Conservation (phyloP, 1,140 invertebrate species). For the Platyura marginata region DNA sequence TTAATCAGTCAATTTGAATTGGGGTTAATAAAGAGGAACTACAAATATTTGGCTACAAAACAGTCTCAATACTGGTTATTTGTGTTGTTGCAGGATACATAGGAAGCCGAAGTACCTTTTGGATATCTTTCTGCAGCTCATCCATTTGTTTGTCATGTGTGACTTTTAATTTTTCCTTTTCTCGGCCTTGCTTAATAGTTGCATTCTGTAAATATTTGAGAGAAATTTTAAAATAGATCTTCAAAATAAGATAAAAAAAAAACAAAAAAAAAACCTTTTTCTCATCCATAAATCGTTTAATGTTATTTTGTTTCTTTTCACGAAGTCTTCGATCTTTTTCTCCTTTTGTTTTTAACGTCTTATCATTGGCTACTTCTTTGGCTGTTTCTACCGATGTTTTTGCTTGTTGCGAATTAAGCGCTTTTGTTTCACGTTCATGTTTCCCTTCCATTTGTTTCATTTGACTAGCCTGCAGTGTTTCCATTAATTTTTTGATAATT, state of each 20-base stretch:
- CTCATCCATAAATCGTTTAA: conserved; percentile 98
- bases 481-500: conserved; percentile 69
- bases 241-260: not conserved
- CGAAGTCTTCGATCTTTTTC: conserved; percentile 84
- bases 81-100: conserved; percentile 10
- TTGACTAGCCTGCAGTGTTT: conserved; percentile 65
- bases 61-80: conserved; percentile 25
- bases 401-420: conserved; percentile 88
- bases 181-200: conserved; percentile 78
- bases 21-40: not conserved
- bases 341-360: conserved; percentile 90
- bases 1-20: not conserved
- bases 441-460: conserved; percentile 77
- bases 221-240: conserved; percentile 2
- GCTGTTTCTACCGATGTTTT: conserved; percentile 93
- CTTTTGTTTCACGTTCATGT: conserved; percentile 88
- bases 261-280: conserved; percentile 56
- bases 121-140: conserved; percentile 75
- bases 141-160: conserved; percentile 86
- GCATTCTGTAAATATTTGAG: conserved; percentile 31
- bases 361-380: conserved; percentile 88
- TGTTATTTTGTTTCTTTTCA: conserved; percentile 97
- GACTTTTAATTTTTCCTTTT: conserved; percentile 84
- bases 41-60: conserved; percentile 14
- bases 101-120: conserved; percentile 45